These are phyloP conservation scores for Forbesichthys papilliferus DNA, from an alignment of 2,113 vertebrate species.

Conservation along the genomic window DNA sequence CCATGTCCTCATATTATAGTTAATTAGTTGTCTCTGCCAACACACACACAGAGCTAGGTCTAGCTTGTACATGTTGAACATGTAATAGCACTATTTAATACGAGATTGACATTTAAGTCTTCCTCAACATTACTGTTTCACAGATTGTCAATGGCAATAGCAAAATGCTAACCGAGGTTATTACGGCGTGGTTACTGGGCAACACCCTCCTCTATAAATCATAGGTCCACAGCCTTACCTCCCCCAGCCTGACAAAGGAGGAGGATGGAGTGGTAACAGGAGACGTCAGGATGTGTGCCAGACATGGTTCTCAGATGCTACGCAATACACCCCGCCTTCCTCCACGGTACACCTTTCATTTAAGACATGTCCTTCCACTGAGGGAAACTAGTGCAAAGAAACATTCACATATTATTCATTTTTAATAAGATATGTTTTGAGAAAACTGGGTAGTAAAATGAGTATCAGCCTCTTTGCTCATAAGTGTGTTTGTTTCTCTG, in stretches of 20 bases:
- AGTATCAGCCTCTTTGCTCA: slow-evolving; percentile 20
- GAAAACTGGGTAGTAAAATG: slow-evolving; percentile 45
- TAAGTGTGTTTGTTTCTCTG: too few relatives aligned
- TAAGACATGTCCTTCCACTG: background rate
- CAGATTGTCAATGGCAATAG: slow-evolving; percentile 14
- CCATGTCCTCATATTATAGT: slow-evolving; percentile 15
- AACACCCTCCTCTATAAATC: slow-evolving; percentile 39
- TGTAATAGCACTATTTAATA: background rate
- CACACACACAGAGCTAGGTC: too few relatives aligned
- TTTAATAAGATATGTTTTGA: slow-evolving; percentile 7
- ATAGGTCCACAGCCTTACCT: slow-evolving; percentile 18
- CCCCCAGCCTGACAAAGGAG: slow-evolving; percentile 53
- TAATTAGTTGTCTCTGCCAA: background rate
- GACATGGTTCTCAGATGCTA: slow-evolving; percentile 21
- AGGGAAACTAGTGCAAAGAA: slow-evolving; percentile 11
- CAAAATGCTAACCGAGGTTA: slow-evolving; percentile 32
- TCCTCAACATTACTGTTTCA: slow-evolving; percentile 8
- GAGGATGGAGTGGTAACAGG: slow-evolving; percentile 53
- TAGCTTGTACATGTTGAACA: background rate
- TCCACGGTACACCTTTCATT: background rate
- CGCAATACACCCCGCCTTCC: slow-evolving; percentile 25
- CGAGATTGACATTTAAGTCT: background rate
- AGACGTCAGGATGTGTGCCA: slow-evolving; percentile 48
- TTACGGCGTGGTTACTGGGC: slow-evolving; percentile 43
- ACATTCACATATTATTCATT: background rate